Percentiles rank a stretch among this genome's conserved stretches.
phyloP scores from a whole-genome alignment of 2,797 vertebrate genomes.

The Cheirogaleus major region DNA sequence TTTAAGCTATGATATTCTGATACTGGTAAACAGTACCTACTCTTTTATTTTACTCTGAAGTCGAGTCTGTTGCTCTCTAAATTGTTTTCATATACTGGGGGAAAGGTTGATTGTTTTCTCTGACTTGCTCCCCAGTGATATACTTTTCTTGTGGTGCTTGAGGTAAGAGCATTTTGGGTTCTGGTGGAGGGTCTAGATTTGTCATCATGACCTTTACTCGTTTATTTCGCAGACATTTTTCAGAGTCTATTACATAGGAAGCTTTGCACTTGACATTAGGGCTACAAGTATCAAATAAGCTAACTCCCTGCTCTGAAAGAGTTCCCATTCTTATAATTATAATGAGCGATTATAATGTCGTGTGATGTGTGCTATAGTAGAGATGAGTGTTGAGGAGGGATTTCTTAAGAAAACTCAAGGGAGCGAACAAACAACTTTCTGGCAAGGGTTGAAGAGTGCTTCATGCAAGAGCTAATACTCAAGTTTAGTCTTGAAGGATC shows the following conservation, averaged over 20 bases:
- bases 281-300: not conserved
- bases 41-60: not conserved
- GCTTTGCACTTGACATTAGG: not conserved
- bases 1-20: not conserved
- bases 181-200: not conserved
- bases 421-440: not conserved
- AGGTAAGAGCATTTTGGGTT: not conserved
- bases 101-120: not conserved
- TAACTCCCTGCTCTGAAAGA: not conserved
- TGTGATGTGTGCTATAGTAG: not conserved
- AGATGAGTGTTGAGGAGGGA: not conserved
- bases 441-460: not conserved
- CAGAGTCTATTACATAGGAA: not conserved
- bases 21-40: not conserved
- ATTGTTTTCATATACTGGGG: not conserved
- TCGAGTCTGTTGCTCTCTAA: not conserved
- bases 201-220: not conserved
- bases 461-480: not conserved
- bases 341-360: not conserved
- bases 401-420: not conserved
- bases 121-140: not conserved
- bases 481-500: not conserved
- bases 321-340: not conserved
- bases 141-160: not conserved
- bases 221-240: conserved; percentile 12